These are phyloP conservation scores for Callionymus lyra DNA, from an alignment of 2,113 vertebrate genomes.

Conservation along the genomic window DNA sequence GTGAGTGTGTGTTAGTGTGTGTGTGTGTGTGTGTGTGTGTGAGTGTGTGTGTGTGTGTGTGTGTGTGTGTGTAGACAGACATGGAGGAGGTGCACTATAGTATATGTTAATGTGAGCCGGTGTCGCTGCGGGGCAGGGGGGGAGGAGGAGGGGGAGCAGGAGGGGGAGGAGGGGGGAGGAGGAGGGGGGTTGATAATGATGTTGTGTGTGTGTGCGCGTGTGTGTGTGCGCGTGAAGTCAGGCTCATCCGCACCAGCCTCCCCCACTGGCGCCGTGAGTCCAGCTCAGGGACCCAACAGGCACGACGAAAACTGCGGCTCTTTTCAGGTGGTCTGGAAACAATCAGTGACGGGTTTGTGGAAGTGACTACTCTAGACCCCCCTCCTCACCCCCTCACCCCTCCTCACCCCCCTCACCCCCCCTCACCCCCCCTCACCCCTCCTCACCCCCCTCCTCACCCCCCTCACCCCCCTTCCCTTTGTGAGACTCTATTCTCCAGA, in stretches of 20 bases:
- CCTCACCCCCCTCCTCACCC: too few relatives aligned
- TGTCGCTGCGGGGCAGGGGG: constrained; percentile 39
- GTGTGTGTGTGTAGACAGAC: constrained; percentile 44
- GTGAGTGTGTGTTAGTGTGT: too few relatives aligned
- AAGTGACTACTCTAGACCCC: constrained; percentile 25
- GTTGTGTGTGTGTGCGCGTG: constrained; percentile 19
- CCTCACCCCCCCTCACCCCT: not conserved
- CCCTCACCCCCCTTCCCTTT: constrained; percentile 27
- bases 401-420: too few relatives aligned
- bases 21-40: too few relatives aligned
- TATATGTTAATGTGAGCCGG: constrained; percentile 60
- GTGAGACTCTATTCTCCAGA: constrained; percentile 25
- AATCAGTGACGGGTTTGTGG: constrained; percentile 46
- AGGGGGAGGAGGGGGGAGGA: too few relatives aligned
- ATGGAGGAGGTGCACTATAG: constrained; percentile 47
- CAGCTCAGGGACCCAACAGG: constrained; percentile 25
- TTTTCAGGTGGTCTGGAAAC: constrained; percentile 54
- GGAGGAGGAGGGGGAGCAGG: too few relatives aligned
- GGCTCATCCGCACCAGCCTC: constrained; percentile 50
- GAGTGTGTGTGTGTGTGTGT: constrained; percentile 10
- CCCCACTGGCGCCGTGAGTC: constrained; percentile 65
- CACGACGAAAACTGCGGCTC: constrained; percentile 7
- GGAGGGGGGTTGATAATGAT: constrained; percentile 33
- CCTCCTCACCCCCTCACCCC: constrained; percentile 5
- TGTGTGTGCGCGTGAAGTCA: constrained; percentile 34